phyloP scores from a whole-genome alignment of 30 jellyfish, hydroid and myxozoan species.

The Aurelia sp. region DNA sequence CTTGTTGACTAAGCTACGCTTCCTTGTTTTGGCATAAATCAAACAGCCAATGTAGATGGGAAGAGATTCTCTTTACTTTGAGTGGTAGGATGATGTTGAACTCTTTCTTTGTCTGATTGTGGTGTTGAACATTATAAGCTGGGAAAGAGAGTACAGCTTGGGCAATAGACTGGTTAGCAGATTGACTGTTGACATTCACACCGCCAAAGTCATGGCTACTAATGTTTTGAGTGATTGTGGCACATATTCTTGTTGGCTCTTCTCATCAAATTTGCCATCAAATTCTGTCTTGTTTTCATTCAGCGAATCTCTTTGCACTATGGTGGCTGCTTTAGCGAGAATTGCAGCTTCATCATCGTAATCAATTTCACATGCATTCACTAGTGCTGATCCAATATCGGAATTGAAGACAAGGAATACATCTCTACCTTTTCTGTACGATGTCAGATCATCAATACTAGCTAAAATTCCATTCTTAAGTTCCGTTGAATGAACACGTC shows the following conservation, averaged over 20 bases:
- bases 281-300: too few relatives aligned
- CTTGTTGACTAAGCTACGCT: constrained; percentile 1
- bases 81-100: constrained; percentile 28
- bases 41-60: constrained; percentile 31
- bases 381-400: constrained; percentile 10
- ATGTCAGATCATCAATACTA: constrained; percentile 12
- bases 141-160: constrained; percentile 47
- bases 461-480: constrained; percentile 33
- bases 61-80: constrained; percentile 19
- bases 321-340: constrained; percentile 30
- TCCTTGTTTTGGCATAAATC: constrained; percentile 32
- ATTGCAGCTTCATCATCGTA: constrained; percentile 1
- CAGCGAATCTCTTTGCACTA: constrained; percentile 17
- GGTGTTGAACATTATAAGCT: constrained; percentile 23
- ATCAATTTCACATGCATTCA: not conserved
- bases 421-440: constrained; percentile 33
- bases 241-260: too few relatives aligned
- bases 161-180: constrained; percentile 10
- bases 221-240: too few relatives aligned
- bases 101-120: constrained; percentile 7
- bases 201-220: too few relatives aligned
- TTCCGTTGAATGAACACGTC: constrained; percentile 40
- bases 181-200: not conserved
- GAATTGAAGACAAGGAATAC: constrained; percentile 2
- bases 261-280: too few relatives aligned